Percentiles rank a stretch among this genome's conserved stretches.
These are phyloP conservation scores for Echeneis naucrates DNA, from an alignment of 2,797 vertebrate species.

Conservation along the genomic window DNA sequence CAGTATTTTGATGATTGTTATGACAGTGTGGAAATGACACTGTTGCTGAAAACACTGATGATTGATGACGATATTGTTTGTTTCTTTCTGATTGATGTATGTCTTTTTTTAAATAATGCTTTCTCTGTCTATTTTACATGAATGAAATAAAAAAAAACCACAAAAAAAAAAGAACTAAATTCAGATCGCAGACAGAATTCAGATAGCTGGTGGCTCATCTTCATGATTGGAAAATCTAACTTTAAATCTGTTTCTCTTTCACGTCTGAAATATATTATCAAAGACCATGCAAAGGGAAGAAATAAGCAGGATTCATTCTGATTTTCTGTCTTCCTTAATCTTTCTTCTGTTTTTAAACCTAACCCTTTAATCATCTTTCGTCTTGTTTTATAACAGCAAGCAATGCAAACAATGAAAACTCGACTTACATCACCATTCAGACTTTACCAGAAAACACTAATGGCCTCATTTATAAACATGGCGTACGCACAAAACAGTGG, in stretches of 20 bases:
- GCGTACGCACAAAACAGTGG: too few species aligned
- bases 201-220: slow-evolving; percentile 14
- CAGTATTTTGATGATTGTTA: too few species aligned
- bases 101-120: too few species aligned
- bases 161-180: slow-evolving; percentile 49
- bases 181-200: slow-evolving; percentile 20
- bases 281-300: slow-evolving; percentile 11
- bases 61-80: too few species aligned
- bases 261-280: slow-evolving; percentile 32
- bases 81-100: too few species aligned
- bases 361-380: background rate
- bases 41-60: too few species aligned
- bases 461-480: too few species aligned
- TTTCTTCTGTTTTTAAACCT: background rate
- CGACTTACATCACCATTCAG: background rate
- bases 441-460: background rate
- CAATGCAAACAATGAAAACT: background rate
- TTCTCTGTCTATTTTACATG: too few species aligned
- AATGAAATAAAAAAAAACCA: too few species aligned
- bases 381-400: background rate
- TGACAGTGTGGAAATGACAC: too few species aligned
- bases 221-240: slow-evolving; percentile 32
- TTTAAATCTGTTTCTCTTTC: slow-evolving; percentile 27
- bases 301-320: slow-evolving; percentile 12
- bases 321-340: background rate